A percentile compares a stretch with the other conserved stretches of the same genome.
Conservation (phyloP, 2,797 vertebrate species). For the Brachyrhaphis roseni region DNA sequence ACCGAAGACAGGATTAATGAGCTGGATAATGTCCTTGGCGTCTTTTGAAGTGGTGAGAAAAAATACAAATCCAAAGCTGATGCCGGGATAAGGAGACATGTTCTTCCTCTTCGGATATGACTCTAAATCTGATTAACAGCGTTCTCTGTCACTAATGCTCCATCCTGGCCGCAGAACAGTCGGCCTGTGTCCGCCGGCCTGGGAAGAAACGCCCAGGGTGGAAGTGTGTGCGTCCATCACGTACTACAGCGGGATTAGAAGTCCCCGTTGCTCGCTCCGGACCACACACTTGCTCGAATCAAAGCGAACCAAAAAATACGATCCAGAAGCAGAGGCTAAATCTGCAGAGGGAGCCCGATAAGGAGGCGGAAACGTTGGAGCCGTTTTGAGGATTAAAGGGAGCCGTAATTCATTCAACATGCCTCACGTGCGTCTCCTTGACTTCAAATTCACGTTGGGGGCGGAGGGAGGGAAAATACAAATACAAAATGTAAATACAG, state of each 20-base stretch:
- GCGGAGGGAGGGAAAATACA: too few relatives aligned
- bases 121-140: constrained; percentile 75
- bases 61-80: constrained; percentile 49
- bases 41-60: constrained; percentile 55
- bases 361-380: constrained; percentile 56
- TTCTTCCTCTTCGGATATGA: constrained; percentile 63
- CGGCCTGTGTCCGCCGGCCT: constrained; percentile 58
- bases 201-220: constrained; percentile 34
- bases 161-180: constrained; percentile 75
- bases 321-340: constrained; percentile 39
- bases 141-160: constrained; percentile 74
- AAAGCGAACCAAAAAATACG: constrained; percentile 55
- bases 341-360: constrained; percentile 51
- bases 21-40: constrained; percentile 51
- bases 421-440: constrained; percentile 3
- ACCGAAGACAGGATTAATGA: constrained; percentile 12
- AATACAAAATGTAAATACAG: neutral
- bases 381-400: constrained; percentile 44
- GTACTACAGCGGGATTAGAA: constrained; percentile 36
- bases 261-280: constrained; percentile 5
- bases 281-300: constrained; percentile 58
- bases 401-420: constrained; percentile 37
- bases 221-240: constrained; percentile 21
- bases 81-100: neutral
- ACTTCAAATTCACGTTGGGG: neutral